Evolutionary conservation across 1,140 invertebrate species (phyloP), one percentile per base, ranked within the genome.

Genomic region (Pomacea maculata): DNA sequence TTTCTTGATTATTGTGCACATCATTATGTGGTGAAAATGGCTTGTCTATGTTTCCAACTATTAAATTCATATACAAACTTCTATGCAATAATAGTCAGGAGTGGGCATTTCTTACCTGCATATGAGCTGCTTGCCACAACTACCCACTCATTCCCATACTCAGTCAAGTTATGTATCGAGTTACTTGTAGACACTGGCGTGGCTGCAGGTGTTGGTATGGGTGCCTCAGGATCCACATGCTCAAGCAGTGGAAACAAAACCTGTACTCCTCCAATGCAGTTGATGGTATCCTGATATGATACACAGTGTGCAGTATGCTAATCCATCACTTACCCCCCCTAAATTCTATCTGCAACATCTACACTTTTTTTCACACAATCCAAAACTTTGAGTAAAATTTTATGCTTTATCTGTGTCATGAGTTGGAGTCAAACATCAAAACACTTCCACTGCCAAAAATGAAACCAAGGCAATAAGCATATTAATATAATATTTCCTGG

Each of bases 201-300:
- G 71, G 74, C n/a, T 80, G 80, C 57, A 81, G 75, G 17, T 83
- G 84, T 61, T 79, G 79, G 57, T 83, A 70, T 65, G n/a, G 77
- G 77, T 55, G 77, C 77, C 19, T 78, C 77, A 55, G 77, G 87
- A 80, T 88, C 85, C 73, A 91, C 85, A 52, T 92, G 91, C 86
- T 94, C 93, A 52, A 94, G 86, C 25, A 94, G 91, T 4, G 94
- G 94, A 86, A 94, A 92, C 55, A 94, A 88, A 17, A 93, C 92
- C 84, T 93, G 92, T 12, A 94, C 90, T 8, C 94, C 94, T 2
- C 94, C 94, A 71, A 94, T 92, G 78, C 93, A 90, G 83, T 91
- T 90, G 52, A 92, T 90, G 25, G 89, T 92, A 87, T 94, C 93
- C 92, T 93, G 87, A 89, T 85, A 8, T 15, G 25, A 73, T 19